Base-by-base conservation (phyloP, 2,888 invertebrate genomes). In the Drosophila atripex region DNA sequence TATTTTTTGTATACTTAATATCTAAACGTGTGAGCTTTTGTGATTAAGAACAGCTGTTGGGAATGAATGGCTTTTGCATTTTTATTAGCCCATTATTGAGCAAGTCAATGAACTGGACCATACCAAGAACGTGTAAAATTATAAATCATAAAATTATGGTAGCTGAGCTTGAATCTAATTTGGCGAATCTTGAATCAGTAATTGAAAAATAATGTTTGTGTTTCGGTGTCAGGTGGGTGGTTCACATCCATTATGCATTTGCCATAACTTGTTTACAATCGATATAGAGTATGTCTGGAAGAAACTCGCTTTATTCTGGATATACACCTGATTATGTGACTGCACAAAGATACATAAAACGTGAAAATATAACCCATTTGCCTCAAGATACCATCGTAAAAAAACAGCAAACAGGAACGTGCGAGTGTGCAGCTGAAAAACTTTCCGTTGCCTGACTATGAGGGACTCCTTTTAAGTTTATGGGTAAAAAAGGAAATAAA, bases 51-150 rank as follows among this genome's bases (percentile, higher is more conserved):
- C 39, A 41, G 39, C 39, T 41, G 39, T 41, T 41, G 9, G 39
- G 3, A 16, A 9, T 18, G 14, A 41, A 41, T 43, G 43, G 21
- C 21, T 43, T 43, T 21, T 43, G 21, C 12, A 43, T 43, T 43
- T 43, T 43, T 18, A 43, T 43, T 21, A 43, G 21, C 21, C 11
- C 9, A 43, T 43, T 43, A 43, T 18, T 21, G 21, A 43, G 21
- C 41, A 43, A 43, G 21, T 43, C 43, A 43, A 4, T 43, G 43
- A 43, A 18, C 43, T 43, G 21, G 21, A 43, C 9, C 39, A 41
- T 18, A 18, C 39, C 16, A 41, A 41, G 18, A 16, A 12, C 23
- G 45, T 45, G 45, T 23, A 12, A 14, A 47, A 28, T 25, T 47
- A 14, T 28, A 3, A 14, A 47, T 28, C 14, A 47, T 23, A 25